Percentiles rank a stretch among this genome's conserved stretches.
Evolutionary conservation across 2,113 vertebrate species (phyloP).

Genomic region (Tonatia bakeri): DNA sequence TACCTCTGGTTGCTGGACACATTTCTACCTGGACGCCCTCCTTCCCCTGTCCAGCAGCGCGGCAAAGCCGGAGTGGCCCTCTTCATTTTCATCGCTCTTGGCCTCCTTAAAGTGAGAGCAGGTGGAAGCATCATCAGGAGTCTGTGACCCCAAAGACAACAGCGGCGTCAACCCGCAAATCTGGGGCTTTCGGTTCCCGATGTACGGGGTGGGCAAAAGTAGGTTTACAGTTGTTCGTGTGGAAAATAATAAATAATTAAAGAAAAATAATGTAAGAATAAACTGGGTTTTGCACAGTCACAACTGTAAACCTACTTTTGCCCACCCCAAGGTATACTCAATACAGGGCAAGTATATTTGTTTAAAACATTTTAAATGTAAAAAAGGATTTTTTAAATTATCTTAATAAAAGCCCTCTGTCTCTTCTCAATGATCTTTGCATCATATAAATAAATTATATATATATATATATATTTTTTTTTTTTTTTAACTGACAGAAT

Average conservation of each 20-base stretch:
- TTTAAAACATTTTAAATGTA: background rate
- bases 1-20: background rate
- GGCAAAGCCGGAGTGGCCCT: background rate
- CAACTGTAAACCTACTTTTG: background rate
- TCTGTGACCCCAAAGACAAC: background rate
- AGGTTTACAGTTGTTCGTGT: background rate
- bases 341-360: background rate
- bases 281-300: background rate
- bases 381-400: background rate
- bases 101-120: background rate
- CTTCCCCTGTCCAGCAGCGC: background rate
- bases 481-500: background rate
- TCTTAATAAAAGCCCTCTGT: background rate
- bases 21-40: background rate
- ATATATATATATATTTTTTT: background rate
- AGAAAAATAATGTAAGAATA: background rate
- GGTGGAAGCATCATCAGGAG: background rate
- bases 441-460: no score
- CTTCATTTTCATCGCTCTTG: background rate
- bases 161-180: no score
- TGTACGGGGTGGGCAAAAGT: background rate
- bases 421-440: conserved; percentile 24
- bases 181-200: background rate
- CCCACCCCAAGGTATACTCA: background rate
- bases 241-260: background rate